Conservation (phyloP, 2,888 invertebrate genomes). For the Hetaerina titia region DNA sequence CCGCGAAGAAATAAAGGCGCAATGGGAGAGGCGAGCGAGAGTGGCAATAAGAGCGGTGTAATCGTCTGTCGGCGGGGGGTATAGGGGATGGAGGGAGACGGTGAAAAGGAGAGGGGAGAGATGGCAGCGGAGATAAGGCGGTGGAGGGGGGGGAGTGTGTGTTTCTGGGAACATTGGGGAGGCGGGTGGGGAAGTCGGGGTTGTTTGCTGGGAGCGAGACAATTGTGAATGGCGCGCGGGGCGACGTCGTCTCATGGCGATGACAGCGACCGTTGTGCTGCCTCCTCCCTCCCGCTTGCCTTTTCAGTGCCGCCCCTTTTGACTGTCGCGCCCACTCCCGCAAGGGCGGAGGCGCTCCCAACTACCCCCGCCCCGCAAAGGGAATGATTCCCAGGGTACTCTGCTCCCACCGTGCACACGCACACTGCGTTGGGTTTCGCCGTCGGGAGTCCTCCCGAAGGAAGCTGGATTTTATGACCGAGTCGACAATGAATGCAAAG, state of each 20-base stretch:
- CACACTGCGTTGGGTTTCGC: not conserved
- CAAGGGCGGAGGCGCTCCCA: not conserved
- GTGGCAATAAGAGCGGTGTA: not conserved
- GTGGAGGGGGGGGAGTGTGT: not conserved
- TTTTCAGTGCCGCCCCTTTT: not conserved
- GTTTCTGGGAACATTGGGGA: not conserved
- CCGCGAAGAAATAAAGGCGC: too few species aligned
- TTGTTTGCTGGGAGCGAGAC: not conserved
- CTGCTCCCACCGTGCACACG: not conserved
- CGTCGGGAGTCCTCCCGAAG: not conserved
- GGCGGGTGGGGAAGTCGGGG: not conserved
- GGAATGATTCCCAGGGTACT: not conserved
- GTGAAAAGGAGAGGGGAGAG: not conserved
- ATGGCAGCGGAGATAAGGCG: not conserved
- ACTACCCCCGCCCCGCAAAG: not conserved
- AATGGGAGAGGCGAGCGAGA: too few species aligned
- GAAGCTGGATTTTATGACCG: not conserved
- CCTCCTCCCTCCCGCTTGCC: not conserved
- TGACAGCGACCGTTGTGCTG: not conserved
- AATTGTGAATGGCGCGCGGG: not conserved
- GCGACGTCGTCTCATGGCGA: not conserved
- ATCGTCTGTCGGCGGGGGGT: not conserved
- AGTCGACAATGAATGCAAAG: not conserved
- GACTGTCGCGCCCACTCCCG: too few species aligned
- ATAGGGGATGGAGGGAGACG: not conserved